These are phyloP conservation scores for Ephialtes manifestator DNA, from an alignment of 2,888 invertebrate genomes.

Conservation along the genomic window DNA sequence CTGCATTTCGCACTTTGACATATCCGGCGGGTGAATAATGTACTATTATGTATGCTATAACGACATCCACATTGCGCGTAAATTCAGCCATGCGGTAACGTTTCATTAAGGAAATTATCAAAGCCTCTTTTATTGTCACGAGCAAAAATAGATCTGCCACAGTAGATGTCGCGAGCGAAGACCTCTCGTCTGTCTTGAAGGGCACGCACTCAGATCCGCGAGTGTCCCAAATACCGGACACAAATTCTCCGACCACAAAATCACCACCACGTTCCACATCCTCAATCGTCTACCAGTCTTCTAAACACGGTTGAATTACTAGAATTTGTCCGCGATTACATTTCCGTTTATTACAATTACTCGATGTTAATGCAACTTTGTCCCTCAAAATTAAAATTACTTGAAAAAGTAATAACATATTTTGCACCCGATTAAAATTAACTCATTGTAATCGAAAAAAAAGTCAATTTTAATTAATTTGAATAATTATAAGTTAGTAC, in stretches of 20 bases:
- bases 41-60: neutral
- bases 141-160: constrained; percentile 11
- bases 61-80: neutral
- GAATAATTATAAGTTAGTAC: too few species aligned
- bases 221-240: constrained; percentile 46
- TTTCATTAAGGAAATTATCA: constrained; percentile 1
- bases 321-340: too few species aligned
- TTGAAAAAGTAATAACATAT: too few species aligned
- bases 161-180: constrained; percentile 9
- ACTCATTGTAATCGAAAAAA: too few species aligned
- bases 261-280: constrained; percentile 21
- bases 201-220: neutral
- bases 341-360: too few species aligned
- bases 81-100: neutral
- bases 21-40: neutral
- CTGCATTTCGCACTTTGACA: neutral
- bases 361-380: too few species aligned
- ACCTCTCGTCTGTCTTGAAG: neutral
- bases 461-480: too few species aligned
- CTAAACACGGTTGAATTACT: too few species aligned
- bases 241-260: constrained; percentile 42
- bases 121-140: constrained; percentile 32
- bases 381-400: too few species aligned
- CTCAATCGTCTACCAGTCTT: constrained; percentile 19
- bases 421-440: too few species aligned